A percentile compares a stretch with the other conserved stretches of the same genome.
Conservation (phyloP, 2,888 invertebrate species). For the Orchesellides sinensis region DNA sequence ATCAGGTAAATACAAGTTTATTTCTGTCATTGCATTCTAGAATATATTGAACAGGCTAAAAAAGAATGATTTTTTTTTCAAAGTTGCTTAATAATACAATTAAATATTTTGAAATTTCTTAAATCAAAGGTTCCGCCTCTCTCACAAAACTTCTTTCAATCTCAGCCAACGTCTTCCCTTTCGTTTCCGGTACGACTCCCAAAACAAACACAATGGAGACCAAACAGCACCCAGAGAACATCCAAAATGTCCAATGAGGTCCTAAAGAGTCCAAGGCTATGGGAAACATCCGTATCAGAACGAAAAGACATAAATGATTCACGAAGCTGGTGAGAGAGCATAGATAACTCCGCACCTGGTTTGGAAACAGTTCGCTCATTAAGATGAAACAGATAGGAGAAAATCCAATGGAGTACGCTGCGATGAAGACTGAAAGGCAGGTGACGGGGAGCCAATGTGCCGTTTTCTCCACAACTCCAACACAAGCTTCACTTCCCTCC, state of each 20-base stretch:
- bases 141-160: constrained; percentile 78
- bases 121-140: constrained; percentile 19
- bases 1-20: too few relatives aligned
- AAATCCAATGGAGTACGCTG: constrained; percentile 82
- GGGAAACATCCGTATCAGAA: constrained; percentile 81
- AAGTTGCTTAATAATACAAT: too few relatives aligned
- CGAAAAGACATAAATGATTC: constrained; percentile 81
- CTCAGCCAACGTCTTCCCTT: constrained; percentile 84
- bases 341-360: constrained; percentile 82
- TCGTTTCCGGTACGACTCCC: constrained; percentile 83
- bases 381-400: constrained; percentile 83
- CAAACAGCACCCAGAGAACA: constrained; percentile 79
- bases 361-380: constrained; percentile 82
- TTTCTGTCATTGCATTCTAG: too few relatives aligned
- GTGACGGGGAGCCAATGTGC: constrained; percentile 81
- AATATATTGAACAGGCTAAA: too few relatives aligned
- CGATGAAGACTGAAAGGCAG: constrained; percentile 81
- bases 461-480: constrained; percentile 78
- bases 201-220: constrained; percentile 80
- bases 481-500: background rate
- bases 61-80: too few relatives aligned
- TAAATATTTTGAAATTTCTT: constrained; percentile 13
- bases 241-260: constrained; percentile 80
- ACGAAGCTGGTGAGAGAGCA: constrained; percentile 82
- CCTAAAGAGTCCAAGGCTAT: constrained; percentile 80